These are phyloP conservation scores for Gallinago solitaria DNA, from an alignment of 2,797 vertebrate species.

Conservation along the genomic window DNA sequence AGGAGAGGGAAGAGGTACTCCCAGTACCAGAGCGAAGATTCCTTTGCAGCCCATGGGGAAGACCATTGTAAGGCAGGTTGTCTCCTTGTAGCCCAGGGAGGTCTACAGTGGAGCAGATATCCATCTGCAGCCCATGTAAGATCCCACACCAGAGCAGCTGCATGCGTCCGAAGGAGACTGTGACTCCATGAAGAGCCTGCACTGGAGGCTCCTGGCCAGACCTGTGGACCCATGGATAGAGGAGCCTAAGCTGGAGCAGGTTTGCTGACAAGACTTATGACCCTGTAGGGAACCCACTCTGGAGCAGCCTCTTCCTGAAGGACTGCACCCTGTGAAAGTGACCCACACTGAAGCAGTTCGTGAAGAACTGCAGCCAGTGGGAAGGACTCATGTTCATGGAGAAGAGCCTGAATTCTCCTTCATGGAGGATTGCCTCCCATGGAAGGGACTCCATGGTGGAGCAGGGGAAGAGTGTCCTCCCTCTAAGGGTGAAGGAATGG, in stretches of 20 bases:
- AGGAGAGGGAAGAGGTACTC: neutral
- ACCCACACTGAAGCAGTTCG: neutral
- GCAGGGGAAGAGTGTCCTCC: neutral
- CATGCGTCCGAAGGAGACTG: neutral
- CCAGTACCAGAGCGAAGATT: neutral
- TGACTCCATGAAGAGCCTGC: neutral
- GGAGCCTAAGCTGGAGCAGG: neutral
- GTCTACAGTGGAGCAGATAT: neutral
- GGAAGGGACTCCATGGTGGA: neutral
- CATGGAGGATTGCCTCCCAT: neutral
- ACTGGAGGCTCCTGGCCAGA: neutral
- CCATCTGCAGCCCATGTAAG: neutral
- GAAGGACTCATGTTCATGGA: neutral
- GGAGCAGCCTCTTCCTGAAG: neutral
- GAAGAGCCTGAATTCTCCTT: neutral
- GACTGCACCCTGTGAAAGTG: neutral
- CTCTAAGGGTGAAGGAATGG: neutral
- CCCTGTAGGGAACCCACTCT: neutral
- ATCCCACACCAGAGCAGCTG: neutral
- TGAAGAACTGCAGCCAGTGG: neutral
- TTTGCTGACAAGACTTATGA: neutral
- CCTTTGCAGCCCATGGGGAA: neutral
- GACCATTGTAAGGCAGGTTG: neutral
- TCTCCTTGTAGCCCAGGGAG: neutral
- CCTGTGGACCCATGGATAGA: neutral